Conservation (phyloP, 2,888 invertebrate species). For the Apantesis nais region DNA sequence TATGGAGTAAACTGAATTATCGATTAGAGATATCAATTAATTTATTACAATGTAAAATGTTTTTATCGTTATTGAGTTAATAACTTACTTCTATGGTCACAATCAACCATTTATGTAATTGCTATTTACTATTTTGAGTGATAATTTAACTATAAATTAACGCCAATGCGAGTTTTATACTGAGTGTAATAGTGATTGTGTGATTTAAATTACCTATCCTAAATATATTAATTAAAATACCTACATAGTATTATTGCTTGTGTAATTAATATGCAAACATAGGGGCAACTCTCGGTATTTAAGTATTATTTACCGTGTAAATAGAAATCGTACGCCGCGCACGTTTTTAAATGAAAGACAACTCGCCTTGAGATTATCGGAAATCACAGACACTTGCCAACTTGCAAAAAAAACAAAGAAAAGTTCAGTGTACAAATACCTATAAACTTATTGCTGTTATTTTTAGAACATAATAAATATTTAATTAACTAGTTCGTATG, state of each 20-base stretch:
- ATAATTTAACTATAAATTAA: not conserved
- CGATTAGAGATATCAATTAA: not conserved
- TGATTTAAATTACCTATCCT: not conserved
- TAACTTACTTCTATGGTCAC: not conserved
- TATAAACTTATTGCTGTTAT: not conserved
- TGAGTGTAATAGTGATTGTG: not conserved
- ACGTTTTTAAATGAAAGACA: slow-evolving; percentile 5
- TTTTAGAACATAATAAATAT: not conserved
- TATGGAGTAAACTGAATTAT: not conserved
- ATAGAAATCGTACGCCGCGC: not conserved
- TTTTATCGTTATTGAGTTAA: not conserved
- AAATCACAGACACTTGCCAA: slow-evolving; percentile 13
- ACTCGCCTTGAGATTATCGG: slow-evolving; percentile 11
- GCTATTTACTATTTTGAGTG: not conserved
- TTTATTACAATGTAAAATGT: not conserved
- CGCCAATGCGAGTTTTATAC: not conserved
- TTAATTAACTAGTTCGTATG: not conserved
- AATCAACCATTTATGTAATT: not conserved
- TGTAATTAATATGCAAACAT: not conserved
- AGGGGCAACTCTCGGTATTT: not conserved
- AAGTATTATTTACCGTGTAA: slow-evolving; percentile 1
- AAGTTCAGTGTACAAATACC: slow-evolving; percentile 3
- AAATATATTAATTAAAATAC: not conserved
- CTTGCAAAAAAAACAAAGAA: slow-evolving; percentile 13
- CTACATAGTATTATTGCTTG: not conserved